Base-by-base conservation (phyloP, 2,888 invertebrate genomes). In the Sarcophaga variegata region DNA sequence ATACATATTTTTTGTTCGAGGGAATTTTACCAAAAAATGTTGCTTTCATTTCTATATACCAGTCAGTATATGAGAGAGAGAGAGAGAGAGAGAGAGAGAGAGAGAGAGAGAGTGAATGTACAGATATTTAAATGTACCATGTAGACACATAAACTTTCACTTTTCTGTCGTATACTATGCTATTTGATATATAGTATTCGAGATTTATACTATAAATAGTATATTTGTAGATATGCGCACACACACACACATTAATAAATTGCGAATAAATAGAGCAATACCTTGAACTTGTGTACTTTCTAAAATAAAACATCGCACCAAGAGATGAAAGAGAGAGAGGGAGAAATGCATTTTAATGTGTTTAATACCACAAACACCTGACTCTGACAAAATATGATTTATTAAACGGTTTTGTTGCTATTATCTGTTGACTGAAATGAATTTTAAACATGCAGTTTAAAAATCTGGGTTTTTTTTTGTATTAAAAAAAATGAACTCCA, bases 261-360 rank as follows among this genome's bases (percentile, higher is more conserved):
- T 64, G 27, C 25, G 12, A 27, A 25, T 27, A 64, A 25, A 64
- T 64, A 64, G 64, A 64, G 64, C 64, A 27, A 64, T 17, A 27
- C 64, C 64, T 64, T 64, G 64, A 64, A 64, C 64, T 64, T 64
- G 64, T 64, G 64, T 37, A 64, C 64, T 64, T 64, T 64, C 64
- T 64, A 64, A 64, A 64, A 64, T 10, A 64, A 64, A 64, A 11
- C 25, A 54, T 14, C 12, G 14, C 12, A 14, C 4, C 14, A 14
- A 54, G 54, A 54, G 17, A 54, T 4, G 54, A 54, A 54, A 64
- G 11, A 3, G 27, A 37, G 64, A 64, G 14, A 64, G 27, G 27
- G 3, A 64, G 22, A 64, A 64, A 12, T 64, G 64, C 64, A 64
- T 25, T 25, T 25, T 37, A 64, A 64, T 6, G 4, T 17, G 12